Conservation (phyloP, 2,888 invertebrate genomes). For the Drosophila anomelani region DNA sequence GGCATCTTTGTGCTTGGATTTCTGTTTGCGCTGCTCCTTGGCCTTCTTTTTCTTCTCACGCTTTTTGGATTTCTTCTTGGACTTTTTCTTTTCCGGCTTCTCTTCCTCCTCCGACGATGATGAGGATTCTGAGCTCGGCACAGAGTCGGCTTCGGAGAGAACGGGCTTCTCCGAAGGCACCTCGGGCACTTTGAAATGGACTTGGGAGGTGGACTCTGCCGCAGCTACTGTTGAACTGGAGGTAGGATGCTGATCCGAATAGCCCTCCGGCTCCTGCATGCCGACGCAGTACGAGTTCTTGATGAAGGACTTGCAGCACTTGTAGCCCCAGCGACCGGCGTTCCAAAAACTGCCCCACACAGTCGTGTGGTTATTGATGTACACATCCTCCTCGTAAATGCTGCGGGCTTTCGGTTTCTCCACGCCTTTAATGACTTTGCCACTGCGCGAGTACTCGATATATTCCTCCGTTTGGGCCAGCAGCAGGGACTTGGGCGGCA, state of each 20-base stretch:
- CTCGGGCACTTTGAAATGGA: constrained; percentile 42
- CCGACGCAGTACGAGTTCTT: constrained; percentile 83
- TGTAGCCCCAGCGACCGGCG: constrained; percentile 97
- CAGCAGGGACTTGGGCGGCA: constrained; percentile 92
- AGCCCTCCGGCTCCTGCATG: constrained; percentile 71
- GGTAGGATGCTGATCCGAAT: constrained; percentile 53
- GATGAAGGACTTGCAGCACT: constrained; percentile 96
- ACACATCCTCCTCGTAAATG: constrained; percentile 97
- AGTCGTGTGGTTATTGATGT: constrained; percentile 95
- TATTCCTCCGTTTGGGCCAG: constrained; percentile 98
- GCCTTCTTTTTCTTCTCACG: constrained; percentile 82
- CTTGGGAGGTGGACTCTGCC: constrained; percentile 23
- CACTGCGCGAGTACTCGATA: constrained; percentile 97
- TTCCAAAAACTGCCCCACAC: constrained; percentile 99
- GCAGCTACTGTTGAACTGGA: constrained; percentile 7
- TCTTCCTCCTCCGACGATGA: constrained; percentile 55
- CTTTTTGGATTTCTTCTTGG: constrained; percentile 78
- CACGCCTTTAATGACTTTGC: constrained; percentile 93
- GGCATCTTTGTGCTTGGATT: constrained; percentile 29
- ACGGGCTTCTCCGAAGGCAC: constrained; percentile 83
- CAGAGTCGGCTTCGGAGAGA: constrained; percentile 37
- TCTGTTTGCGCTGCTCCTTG: constrained; percentile 50
- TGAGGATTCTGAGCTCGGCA: constrained; percentile 52
- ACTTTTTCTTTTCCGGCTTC: constrained; percentile 57
- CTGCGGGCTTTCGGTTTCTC: constrained; percentile 94